Evolutionary conservation across 2,113 vertebrate genomes (phyloP), one percentile per base, ranked within the genome.

Genomic region (Catagonus wagneri): DNA sequence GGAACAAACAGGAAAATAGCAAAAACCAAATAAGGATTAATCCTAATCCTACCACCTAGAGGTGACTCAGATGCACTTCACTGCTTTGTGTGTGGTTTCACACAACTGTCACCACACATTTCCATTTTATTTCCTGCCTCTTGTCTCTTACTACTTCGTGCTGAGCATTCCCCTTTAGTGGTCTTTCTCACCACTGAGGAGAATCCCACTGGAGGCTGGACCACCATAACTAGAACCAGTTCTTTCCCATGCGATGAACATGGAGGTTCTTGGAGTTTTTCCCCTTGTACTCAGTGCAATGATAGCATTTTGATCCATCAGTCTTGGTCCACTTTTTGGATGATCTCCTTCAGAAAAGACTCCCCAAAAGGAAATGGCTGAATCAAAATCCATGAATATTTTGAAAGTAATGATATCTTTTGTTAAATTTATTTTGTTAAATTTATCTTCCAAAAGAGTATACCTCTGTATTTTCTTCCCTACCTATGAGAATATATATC

Each of bases 401-500:
- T 80, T 66, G 92, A 14, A 60, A 68, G 7, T 72, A 81, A 36
- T 84, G 25, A 75, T 76, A 19, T n/a, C 63, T 76, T 95, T 91
- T 87, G 74, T 27, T 94, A 65, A 94, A 56, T 13, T 90, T 61
- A 15, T 32, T 16, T 90, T 27, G 74, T 27, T 94, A 65, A 94
- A 56, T 13, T 90, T 61, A 15, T 32, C 20, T 90, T 27, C 56
- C 79, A 29, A 78, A 95, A 79, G 52, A 0, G 54, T 84, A 1
- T 54, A 61, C 13, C 4, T 56, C 13, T 86, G 58, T 88, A 79
- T 39, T 44, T 11, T 60, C 50, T 84, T 27, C 76, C 22, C 87
- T 86, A 32, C 3, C 12, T 60, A 25, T 63, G 27, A 89, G 6
- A 78, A 54, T 58, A 19, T 11, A 6, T 63, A 71, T 39, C 32